Evolutionary conservation across 1,140 invertebrate genomes (phyloP).

Genomic region (Apis cerana): DNA sequence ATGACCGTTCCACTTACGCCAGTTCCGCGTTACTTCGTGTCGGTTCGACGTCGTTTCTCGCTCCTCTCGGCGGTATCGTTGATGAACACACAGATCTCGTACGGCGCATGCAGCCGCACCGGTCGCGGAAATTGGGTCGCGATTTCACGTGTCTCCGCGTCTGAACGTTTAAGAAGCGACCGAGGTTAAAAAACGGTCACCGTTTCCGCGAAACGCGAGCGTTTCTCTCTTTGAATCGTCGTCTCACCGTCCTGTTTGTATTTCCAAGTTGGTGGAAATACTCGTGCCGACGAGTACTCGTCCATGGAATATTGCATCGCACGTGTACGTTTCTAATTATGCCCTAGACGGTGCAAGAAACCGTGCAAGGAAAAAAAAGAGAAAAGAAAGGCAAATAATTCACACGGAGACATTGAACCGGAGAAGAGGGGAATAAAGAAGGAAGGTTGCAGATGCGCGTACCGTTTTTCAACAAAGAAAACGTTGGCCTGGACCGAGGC

Average conservation of each 20-base stretch:
- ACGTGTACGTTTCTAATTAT: too few relatives aligned
- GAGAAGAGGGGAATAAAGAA: too few relatives aligned
- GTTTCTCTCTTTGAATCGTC: too few relatives aligned
- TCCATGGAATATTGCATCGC: too few relatives aligned
- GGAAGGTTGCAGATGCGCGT: not conserved
- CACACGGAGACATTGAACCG: not conserved
- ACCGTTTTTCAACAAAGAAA: not conserved
- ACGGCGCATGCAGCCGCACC: not conserved
- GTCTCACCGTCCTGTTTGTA: too few relatives aligned
- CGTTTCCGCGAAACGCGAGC: not conserved
- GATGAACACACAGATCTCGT: not conserved
- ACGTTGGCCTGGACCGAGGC: not conserved
- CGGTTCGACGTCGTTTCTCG: constrained; percentile 17
- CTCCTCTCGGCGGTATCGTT: constrained; percentile 10
- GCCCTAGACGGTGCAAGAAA: too few relatives aligned
- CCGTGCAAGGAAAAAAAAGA: not conserved
- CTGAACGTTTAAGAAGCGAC: constrained; percentile 10
- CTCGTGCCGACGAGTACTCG: too few relatives aligned
- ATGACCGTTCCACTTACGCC: constrained; percentile 53
- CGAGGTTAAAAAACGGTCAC: not conserved
- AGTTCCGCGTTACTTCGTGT: constrained; percentile 46
- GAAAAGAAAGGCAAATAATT: not conserved
- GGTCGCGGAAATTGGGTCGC: constrained; percentile 49
- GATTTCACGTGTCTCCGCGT: constrained; percentile 40
- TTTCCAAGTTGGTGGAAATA: too few relatives aligned